A percentile compares a stretch with the other conserved stretches of the same genome.
Conservation (phyloP, 2,888 invertebrate species). For the Dasysyrphus tricinctus region DNA sequence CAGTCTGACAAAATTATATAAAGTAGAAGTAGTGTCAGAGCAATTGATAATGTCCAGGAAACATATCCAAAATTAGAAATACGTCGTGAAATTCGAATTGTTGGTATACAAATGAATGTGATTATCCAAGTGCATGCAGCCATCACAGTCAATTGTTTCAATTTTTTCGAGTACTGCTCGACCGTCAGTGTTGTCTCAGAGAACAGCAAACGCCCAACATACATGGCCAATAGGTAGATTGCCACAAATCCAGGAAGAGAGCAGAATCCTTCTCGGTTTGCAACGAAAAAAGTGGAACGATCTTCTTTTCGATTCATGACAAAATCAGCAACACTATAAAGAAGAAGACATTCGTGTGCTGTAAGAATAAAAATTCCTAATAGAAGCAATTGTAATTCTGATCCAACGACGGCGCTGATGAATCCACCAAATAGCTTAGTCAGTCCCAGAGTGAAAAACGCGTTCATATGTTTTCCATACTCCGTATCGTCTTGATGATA, state of each 20-base stretch:
- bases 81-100: constrained; percentile 89
- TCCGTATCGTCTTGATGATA: constrained; percentile 96
- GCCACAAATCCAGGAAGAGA: constrained; percentile 94
- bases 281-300: constrained; percentile 87
- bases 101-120: constrained; percentile 84
- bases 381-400: constrained; percentile 81
- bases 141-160: constrained; percentile 76
- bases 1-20: constrained; percentile 85
- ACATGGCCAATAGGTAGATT: constrained; percentile 90
- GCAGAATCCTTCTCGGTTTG: constrained; percentile 96
- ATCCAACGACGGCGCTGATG: constrained; percentile 73
- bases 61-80: constrained; percentile 93
- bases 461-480: constrained; percentile 99
- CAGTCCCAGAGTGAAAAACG: constrained; percentile 95
- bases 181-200: constrained; percentile 79
- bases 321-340: constrained; percentile 87
- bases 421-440: constrained; percentile 90
- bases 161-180: constrained; percentile 77
- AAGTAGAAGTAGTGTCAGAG: constrained; percentile 86
- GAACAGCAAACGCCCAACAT: constrained; percentile 85
- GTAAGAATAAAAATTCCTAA: constrained; percentile 85
- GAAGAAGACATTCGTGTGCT: constrained; percentile 88
- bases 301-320: constrained; percentile 86
- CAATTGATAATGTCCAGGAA: constrained; percentile 89
- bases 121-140: constrained; percentile 83